Base-by-base conservation (phyloP, 2,113 vertebrate species). In the Upupa epops region DNA sequence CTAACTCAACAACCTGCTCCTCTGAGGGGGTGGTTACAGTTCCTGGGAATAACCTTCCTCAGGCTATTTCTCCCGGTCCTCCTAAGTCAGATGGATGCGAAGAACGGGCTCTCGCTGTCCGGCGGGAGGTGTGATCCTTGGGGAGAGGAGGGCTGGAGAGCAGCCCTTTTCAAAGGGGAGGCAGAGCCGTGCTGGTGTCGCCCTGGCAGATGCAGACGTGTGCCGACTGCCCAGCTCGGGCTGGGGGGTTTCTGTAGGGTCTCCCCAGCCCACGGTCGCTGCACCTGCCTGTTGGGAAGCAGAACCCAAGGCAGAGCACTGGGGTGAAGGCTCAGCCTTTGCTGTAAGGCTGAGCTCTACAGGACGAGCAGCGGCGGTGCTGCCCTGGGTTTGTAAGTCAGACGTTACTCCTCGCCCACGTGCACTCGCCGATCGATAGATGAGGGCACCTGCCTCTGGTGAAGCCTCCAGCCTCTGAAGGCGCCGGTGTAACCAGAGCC, bases 11-110 rank as follows among this genome's bases (percentile, higher is more conserved):
- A 97, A 96, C 97, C 96, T 97, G 97, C 96, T 97, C 81, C 97
- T 98, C 97, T 98, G 97, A 97, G 97, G 97, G 97, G 97, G 97
- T 49, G 96, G 97, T 94, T 89, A 96, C 97, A 94, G 95, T 98
- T 97, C 88, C 93, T 74, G 55, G 97, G 97, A 97, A 98, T 97
- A 97, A 95, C 98, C 97, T 97, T 96, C 94, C 96, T 96, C 95
- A 95, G 97, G 96, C 94, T 94, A 81, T 96, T 76, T 78, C 72
- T 94, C 91, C 72, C 79, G 89, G 65, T 93, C 95, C 90, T 92
- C 90, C 70, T 78, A 77, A 86, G 93, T 71, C 94, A 96, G 95
- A 93, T 88, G 89, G 93, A 68, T 93, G 65, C 40, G 54, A 94
- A 96, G 93, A 95, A 88, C 85, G 75, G 88, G 85, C 87, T 93